Evolutionary conservation across 2,888 invertebrate species (phyloP).

Genomic region (Drosophila nigritarsus): DNA sequence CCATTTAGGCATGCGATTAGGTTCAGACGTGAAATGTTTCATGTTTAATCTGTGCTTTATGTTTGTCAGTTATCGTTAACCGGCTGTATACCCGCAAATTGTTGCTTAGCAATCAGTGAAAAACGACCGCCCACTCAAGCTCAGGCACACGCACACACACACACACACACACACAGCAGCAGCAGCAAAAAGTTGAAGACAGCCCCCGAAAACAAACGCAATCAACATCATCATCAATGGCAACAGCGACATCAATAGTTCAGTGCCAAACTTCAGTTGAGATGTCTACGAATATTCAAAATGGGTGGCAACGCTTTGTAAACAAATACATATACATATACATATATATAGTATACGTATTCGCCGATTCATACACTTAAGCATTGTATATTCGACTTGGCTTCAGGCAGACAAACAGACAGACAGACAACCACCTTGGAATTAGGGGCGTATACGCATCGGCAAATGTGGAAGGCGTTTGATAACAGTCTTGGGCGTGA

Average conservation of each 20-base stretch:
- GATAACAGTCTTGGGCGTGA: constrained; percentile 28
- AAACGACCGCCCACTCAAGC: constrained; percentile 31
- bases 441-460: constrained; percentile 53
- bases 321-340: neutral
- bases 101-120: constrained; percentile 58
- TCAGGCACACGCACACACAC: neutral
- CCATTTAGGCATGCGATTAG: constrained; percentile 56
- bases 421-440: constrained; percentile 3
- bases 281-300: constrained; percentile 47
- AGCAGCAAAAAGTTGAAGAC: constrained; percentile 30
- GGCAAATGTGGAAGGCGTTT: constrained; percentile 22
- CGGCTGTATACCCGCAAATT: constrained; percentile 45
- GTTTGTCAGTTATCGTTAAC: constrained; percentile 71
- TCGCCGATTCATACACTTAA: neutral
- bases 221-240: constrained; percentile 67
- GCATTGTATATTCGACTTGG: constrained; percentile 8
- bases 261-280: constrained; percentile 18
- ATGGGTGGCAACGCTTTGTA: constrained; percentile 50
- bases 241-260: constrained; percentile 61
- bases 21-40: constrained; percentile 53
- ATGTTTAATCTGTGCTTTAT: constrained; percentile 63
- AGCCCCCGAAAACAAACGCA: constrained; percentile 45
- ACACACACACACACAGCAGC: neutral
- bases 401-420: constrained; percentile 3
- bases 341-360: neutral